Percentiles rank a stretch among this genome's conserved stretches.
phyloP scores from a whole-genome alignment of 2,113 vertebrate species.

The Tupaia tana region DNA sequence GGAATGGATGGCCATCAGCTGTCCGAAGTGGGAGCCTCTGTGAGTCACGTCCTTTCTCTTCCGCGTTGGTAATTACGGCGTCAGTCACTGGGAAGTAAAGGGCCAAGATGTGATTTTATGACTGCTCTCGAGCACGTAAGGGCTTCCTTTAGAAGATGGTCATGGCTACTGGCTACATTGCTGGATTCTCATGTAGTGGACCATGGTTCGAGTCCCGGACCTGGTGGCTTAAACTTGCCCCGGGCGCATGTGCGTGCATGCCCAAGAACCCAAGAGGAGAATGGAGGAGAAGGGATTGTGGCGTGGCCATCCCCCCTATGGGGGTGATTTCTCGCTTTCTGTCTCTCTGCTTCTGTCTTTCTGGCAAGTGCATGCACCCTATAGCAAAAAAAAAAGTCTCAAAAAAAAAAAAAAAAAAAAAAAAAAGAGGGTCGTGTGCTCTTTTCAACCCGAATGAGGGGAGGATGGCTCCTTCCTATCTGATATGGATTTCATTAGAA shows the following conservation, averaged over 20 bases:
- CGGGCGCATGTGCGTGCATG: no score
- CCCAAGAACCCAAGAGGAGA: no score
- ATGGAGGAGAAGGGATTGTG: no score
- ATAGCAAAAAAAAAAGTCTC: no score
- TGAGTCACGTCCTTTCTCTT: constrained; percentile 33
- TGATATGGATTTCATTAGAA: background rate
- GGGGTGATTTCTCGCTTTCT: no score
- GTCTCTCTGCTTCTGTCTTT: no score
- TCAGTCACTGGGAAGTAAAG: constrained; percentile 23
- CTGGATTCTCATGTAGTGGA: no score
- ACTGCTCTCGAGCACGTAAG: constrained; percentile 20
- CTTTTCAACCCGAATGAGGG: background rate
- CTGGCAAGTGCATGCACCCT: no score
- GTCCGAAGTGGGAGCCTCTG: constrained; percentile 30
- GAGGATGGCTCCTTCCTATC: background rate
- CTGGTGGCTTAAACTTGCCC: no score
- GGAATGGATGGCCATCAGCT: constrained; percentile 11
- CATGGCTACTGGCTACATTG: background rate
- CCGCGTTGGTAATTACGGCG: constrained; percentile 22
- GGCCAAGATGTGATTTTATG: constrained; percentile 24
- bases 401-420: background rate
- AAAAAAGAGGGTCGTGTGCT: background rate
- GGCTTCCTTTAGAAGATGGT: constrained; percentile 8
- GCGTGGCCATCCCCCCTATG: no score
- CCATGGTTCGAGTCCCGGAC: no score